These are phyloP conservation scores for Tragelaphus buxtoni DNA, from an alignment of 2,113 vertebrate species.

Conservation along the genomic window DNA sequence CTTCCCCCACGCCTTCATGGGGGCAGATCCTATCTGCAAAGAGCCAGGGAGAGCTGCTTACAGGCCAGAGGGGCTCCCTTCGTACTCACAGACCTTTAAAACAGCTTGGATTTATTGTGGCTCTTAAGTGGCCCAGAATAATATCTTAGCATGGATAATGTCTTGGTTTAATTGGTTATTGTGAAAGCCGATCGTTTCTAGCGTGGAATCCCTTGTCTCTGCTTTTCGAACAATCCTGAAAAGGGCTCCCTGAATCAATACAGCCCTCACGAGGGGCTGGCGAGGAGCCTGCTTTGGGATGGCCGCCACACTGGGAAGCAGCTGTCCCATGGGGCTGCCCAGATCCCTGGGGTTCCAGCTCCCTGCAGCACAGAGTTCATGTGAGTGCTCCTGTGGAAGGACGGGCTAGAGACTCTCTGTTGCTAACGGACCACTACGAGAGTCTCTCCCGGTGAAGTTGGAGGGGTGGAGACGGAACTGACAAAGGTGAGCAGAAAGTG, in stretches of 20 bases:
- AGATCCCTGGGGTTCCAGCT: background rate
- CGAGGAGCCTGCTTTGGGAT: background rate
- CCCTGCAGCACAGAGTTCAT: background rate
- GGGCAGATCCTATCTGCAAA: background rate
- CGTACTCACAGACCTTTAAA: background rate
- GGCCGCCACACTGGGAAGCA: accelerated
- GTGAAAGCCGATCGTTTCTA: slow-evolving; percentile 8
- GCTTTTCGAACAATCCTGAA: background rate
- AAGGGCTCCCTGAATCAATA: background rate
- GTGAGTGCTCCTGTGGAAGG: background rate
- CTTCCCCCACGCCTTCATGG: background rate
- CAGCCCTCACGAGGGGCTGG: background rate
- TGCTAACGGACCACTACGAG: background rate
- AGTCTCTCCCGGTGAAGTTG: background rate
- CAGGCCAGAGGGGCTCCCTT: background rate
- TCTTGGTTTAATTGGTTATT: slow-evolving; percentile 47
- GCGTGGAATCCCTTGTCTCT: background rate
- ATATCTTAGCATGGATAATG: slow-evolving; percentile 59
- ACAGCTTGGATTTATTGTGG: slow-evolving; percentile 32
- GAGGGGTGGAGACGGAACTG: background rate
- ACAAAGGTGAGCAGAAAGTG: background rate
- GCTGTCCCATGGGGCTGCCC: background rate
- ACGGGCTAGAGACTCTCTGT: background rate
- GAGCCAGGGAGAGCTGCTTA: background rate
- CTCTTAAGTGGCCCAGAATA: slow-evolving; percentile 32